A percentile compares a stretch with the other conserved stretches of the same genome.
phyloP scores from a whole-genome alignment of 2,888 invertebrate genomes.

The Eupeodes latifasciatus region DNA sequence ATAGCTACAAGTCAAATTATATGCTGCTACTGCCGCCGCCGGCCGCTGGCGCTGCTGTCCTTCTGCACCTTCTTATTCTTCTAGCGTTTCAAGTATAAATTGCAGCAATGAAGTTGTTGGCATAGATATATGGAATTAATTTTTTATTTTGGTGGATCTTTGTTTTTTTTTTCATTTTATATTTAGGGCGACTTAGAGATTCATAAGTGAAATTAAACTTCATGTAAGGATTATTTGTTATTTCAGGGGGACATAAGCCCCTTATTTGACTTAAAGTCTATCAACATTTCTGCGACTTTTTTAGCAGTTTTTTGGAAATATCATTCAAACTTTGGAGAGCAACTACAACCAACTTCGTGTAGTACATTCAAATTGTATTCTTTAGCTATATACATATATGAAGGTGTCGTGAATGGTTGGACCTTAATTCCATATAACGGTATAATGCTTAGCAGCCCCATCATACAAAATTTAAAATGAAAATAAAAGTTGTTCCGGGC shows the following conservation, averaged over 20 bases:
- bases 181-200: neutral
- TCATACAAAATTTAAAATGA: conserved; percentile 56
- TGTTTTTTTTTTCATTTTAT: neutral
- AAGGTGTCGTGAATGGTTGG: conserved; percentile 64
- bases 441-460: conserved; percentile 20
- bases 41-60: neutral
- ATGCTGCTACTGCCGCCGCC: neutral
- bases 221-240: too few relatives aligned
- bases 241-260: too few relatives aligned
- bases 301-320: too few relatives aligned
- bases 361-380: neutral
- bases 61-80: conserved; percentile 10
- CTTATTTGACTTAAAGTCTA: too few relatives aligned
- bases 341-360: neutral
- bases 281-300: too few relatives aligned
- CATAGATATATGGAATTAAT: conserved; percentile 60
- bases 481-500: conserved; percentile 60
- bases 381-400: neutral
- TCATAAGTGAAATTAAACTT: neutral
- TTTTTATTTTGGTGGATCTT: conserved; percentile 28
- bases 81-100: conserved; percentile 46
- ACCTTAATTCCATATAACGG: conserved; percentile 71
- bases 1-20: neutral
- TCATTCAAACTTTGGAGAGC: neutral
- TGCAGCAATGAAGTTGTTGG: conserved; percentile 74